A percentile compares a stretch with the other conserved stretches of the same genome.
phyloP scores from a whole-genome alignment of 1,140 invertebrate genomes.

The Cydia splendana region DNA sequence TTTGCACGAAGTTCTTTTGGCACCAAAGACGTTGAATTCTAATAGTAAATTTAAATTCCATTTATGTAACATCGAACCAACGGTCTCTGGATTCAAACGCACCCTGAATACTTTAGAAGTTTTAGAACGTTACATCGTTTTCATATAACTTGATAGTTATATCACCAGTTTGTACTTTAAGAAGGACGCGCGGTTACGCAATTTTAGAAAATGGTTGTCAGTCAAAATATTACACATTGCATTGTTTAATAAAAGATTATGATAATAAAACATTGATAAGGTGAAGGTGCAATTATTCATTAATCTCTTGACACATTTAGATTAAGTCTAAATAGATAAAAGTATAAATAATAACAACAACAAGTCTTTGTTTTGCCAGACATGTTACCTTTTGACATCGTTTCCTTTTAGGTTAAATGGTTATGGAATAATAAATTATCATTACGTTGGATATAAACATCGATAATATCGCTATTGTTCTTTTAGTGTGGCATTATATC shows the following conservation, averaged over 20 bases:
- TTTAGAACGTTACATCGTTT: conserved; percentile 1
- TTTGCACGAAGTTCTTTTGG: no score
- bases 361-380: neutral
- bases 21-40: neutral
- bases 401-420: neutral
- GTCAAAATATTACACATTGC: neutral
- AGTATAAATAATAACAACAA: neutral
- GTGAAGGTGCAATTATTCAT: neutral
- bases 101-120: neutral
- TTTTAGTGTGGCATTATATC: no score
- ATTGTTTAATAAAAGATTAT: neutral
- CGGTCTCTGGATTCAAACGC: conserved; percentile 1
- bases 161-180: neutral
- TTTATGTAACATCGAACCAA: neutral
- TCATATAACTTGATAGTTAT: neutral
- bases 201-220: neutral
- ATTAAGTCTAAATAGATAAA: neutral
- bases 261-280: neutral
- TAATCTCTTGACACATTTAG: conserved; percentile 2
- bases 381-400: neutral
- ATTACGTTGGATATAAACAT: no score
- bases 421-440: no score
- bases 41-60: neutral
- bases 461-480: no score
- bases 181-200: neutral